phyloP scores from a whole-genome alignment of 64 coral and sea anemone genomes.

The Exaiptasia diaphana region DNA sequence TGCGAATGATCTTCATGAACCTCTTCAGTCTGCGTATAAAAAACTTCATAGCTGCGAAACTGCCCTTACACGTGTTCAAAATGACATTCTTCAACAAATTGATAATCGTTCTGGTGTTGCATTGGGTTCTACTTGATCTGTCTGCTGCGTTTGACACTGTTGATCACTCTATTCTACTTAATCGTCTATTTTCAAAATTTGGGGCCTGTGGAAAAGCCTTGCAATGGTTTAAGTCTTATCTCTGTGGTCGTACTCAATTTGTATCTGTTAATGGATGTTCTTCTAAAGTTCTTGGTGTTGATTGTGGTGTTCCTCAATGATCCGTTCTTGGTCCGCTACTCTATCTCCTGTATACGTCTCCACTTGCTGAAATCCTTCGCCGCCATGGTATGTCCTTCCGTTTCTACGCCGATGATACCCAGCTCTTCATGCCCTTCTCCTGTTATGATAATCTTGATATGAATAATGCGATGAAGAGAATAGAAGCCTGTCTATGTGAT shows the following conservation, averaged over 20 bases:
- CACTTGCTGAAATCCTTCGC: slow-evolving; percentile 1
- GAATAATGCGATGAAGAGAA: neutral
- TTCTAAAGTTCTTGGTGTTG: neutral
- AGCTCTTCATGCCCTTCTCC: neutral
- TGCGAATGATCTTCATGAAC: neutral
- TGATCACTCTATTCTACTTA: neutral
- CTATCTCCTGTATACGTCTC: slow-evolving; percentile 7
- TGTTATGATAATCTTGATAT: neutral
- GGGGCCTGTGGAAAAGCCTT: neutral
- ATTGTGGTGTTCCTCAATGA: neutral
- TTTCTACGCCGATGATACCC: slow-evolving; percentile 6
- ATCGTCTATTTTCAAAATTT: neutral
- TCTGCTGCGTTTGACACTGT: neutral
- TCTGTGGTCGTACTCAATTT: slow-evolving; percentile 8
- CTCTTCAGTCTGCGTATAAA: slow-evolving; percentile 16
- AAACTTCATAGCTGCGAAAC: slow-evolving; percentile 4
- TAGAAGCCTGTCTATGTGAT: neutral
- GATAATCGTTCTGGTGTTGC: slow-evolving; percentile 20
- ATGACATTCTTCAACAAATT: slow-evolving; percentile 33
- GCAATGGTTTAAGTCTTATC: neutral
- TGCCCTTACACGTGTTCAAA: slow-evolving; percentile 6
- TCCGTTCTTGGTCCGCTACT: slow-evolving; percentile 6
- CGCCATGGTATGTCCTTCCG: neutral
- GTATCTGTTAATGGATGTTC: neutral
- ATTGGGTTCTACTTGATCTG: neutral